Evolutionary conservation across 2,113 vertebrate species (phyloP).

Genomic region (Vidua macroura): DNA sequence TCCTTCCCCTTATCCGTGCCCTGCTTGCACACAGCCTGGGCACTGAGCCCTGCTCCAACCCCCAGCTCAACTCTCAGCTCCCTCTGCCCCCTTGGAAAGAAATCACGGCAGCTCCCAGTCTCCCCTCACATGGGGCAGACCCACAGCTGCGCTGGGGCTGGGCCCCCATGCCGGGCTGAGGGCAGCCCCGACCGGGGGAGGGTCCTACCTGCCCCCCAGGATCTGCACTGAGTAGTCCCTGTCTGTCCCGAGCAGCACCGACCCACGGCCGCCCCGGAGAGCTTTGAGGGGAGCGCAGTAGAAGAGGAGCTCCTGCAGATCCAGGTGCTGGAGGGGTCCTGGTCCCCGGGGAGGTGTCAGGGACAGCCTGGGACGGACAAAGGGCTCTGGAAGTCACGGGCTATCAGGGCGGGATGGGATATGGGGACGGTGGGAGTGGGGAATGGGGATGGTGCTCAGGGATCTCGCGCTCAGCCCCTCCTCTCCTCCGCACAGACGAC

Average conservation of each 20-base stretch:
- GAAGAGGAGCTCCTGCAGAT: conserved; percentile 62
- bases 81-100: neutral
- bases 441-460: neutral
- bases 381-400: neutral
- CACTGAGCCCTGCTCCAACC: fast-evolving
- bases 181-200: neutral
- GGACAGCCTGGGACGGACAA: neutral
- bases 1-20: neutral
- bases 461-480: neutral
- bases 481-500: neutral
- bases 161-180: fast-evolving
- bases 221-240: neutral
- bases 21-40: neutral
- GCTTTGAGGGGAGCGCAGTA: conserved; percentile 29
- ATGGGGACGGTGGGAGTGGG: neutral
- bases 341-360: neutral
- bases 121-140: neutral
- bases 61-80: fast-evolving
- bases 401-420: fast-evolving
- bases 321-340: neutral
- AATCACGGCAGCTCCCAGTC: neutral
- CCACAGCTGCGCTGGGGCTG: neutral
- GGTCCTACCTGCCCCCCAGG: fast-evolving
- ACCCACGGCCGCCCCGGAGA: neutral
- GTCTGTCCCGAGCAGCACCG: neutral